Evolutionary conservation across 2,797 vertebrate genomes (phyloP).

Genomic region (Notamacropus eugenii): DNA sequence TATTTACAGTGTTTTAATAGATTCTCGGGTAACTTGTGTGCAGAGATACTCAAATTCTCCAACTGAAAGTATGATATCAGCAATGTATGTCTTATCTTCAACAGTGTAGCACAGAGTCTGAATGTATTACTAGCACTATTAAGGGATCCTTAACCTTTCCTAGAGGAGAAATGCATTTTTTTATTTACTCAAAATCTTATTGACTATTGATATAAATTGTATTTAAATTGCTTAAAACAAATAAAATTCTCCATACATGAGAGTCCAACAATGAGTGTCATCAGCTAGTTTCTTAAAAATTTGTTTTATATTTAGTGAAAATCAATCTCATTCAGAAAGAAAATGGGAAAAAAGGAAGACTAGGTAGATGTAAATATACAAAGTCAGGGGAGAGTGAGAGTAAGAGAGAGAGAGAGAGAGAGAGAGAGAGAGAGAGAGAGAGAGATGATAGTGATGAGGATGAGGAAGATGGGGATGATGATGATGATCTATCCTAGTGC

Average conservation of each 20-base stretch:
- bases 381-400: too few species aligned
- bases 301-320: not conserved
- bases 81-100: not conserved
- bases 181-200: not conserved
- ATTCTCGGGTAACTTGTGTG: not conserved
- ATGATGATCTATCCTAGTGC: not conserved
- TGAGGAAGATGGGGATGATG: too few species aligned
- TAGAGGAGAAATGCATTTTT: not conserved
- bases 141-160: not conserved
- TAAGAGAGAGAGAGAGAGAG: too few species aligned
- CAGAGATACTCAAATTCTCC: not conserved
- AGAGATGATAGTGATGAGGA: too few species aligned
- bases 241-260: not conserved
- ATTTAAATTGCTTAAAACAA: not conserved
- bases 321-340: not conserved
- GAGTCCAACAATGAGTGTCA: not conserved
- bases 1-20: not conserved
- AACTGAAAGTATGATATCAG: not conserved
- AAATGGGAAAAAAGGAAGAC: not conserved
- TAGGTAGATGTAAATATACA: too few species aligned
- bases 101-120: not conserved
- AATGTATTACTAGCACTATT: too few species aligned
- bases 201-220: not conserved
- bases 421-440: too few species aligned
- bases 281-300: not conserved